phyloP scores from a whole-genome alignment of 2,113 vertebrate genomes.

The Uria aalge region DNA sequence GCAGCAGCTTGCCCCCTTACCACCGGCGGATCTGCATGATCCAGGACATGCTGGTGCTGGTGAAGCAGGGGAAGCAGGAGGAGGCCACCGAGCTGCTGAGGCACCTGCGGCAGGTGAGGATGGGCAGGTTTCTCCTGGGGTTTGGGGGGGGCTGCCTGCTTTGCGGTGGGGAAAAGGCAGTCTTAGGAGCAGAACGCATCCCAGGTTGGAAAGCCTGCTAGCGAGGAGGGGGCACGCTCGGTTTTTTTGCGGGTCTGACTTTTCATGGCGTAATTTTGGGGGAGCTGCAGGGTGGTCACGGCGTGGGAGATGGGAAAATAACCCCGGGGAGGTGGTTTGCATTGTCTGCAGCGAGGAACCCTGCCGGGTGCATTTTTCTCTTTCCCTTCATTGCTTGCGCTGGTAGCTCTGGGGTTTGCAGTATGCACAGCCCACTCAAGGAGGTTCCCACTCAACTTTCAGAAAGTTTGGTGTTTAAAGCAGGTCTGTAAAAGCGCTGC shows the following conservation, averaged over 20 bases:
- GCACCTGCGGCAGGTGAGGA: slow-evolving; percentile 91
- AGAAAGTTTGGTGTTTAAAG: background rate
- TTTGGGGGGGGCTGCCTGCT: background rate
- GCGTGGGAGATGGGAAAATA: background rate
- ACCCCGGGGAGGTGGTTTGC: background rate
- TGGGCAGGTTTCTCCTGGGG: background rate
- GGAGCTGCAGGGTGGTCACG: background rate
- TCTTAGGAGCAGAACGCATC: fast-evolving
- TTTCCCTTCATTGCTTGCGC: background rate
- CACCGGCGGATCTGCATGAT: slow-evolving; percentile 91
- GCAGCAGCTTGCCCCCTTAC: slow-evolving; percentile 85
- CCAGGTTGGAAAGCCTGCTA: fast-evolving
- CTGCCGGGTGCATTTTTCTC: background rate
- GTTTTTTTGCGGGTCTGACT: background rate
- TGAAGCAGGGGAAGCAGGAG: slow-evolving; percentile 89
- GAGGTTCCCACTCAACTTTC: slow-evolving; percentile 49
- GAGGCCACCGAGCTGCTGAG: slow-evolving; percentile 92
- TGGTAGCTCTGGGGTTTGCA: background rate
- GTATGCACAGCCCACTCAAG: background rate
- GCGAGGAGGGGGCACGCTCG: fast-evolving
- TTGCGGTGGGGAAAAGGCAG: fast-evolving
- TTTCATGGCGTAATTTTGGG: background rate
- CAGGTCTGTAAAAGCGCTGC: background rate
- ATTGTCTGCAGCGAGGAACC: background rate
- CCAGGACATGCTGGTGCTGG: slow-evolving; percentile 93